These are phyloP conservation scores for Aporrectodea caliginosa DNA, from an alignment of 1,140 invertebrate species.

Conservation along the genomic window DNA sequence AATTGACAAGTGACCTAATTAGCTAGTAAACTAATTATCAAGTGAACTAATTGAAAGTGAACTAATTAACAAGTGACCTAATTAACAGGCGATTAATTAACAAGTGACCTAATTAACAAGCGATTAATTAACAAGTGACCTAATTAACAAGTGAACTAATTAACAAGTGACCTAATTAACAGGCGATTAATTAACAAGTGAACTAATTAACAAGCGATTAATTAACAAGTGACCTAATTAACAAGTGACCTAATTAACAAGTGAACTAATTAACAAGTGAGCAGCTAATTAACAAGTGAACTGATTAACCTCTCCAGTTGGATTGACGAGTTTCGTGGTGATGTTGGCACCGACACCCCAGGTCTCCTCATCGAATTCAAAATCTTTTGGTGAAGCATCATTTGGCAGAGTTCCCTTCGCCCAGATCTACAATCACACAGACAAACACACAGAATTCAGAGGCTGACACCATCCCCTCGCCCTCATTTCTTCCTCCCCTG, in stretches of 20 bases:
- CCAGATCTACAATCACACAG: conserved; percentile 17
- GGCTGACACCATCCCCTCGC: too few relatives aligned
- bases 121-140: background rate
- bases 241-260: background rate
- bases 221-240: background rate
- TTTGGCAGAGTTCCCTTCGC: conserved; percentile 24
- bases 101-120: background rate
- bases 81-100: background rate
- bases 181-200: background rate
- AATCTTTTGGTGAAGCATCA: conserved; percentile 17
- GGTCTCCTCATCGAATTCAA: conserved; percentile 27
- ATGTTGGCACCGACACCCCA: conserved; percentile 55
- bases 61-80: too few relatives aligned
- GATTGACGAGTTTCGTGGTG: conserved; percentile 50
- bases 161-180: background rate
- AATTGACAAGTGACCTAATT: too few relatives aligned
- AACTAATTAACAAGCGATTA: background rate
- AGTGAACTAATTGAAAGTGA: too few relatives aligned
- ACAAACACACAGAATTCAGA: too few relatives aligned
- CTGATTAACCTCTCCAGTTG: conserved; percentile 49
- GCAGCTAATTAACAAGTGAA: background rate
- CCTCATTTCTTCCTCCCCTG: too few relatives aligned
- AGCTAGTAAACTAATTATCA: too few relatives aligned
- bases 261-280: background rate
- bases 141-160: background rate